Evolutionary conservation across 1,140 invertebrate genomes (phyloP).

Genomic region (Bombyx mori): DNA sequence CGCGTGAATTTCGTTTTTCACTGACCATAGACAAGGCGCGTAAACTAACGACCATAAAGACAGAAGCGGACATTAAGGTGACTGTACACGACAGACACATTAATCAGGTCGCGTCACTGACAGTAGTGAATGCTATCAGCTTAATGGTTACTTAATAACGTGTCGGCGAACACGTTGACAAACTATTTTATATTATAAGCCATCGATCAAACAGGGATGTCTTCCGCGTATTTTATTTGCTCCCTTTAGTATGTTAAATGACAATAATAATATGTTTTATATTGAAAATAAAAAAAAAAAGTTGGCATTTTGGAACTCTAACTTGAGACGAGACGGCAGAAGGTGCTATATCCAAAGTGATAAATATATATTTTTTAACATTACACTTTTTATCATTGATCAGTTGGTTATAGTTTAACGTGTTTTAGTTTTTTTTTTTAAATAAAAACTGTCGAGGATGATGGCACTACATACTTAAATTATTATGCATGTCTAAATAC

Average conservation of each 20-base stretch:
- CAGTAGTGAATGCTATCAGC: constrained; percentile 12
- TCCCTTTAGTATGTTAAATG: background rate
- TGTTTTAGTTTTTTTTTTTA: too few species aligned
- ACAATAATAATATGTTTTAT: constrained; percentile 11
- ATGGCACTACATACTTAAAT: too few species aligned
- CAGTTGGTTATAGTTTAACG: too few species aligned
- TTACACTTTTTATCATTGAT: too few species aligned
- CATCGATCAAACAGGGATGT: constrained; percentile 49
- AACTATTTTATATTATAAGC: constrained; percentile 42
- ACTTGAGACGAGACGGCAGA: too few species aligned
- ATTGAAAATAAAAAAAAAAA: background rate
- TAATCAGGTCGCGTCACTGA: constrained; percentile 40
- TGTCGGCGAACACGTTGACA: constrained; percentile 32
- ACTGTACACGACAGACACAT: constrained; percentile 26
- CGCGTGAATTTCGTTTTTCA: background rate
- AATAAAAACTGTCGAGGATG: too few species aligned
- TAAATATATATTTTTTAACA: too few species aligned
- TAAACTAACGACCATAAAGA: constrained; percentile 22
- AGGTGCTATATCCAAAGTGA: too few species aligned
- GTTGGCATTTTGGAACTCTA: background rate
- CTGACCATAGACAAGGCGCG: constrained; percentile 22
- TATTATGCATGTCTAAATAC: too few species aligned
- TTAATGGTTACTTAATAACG: constrained; percentile 55
- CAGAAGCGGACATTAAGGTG: constrained; percentile 29
- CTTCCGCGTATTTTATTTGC: constrained; percentile 31